phyloP scores from a whole-genome alignment of 2,113 vertebrate genomes.

The Pseudolaguvia tuberculata region DNA sequence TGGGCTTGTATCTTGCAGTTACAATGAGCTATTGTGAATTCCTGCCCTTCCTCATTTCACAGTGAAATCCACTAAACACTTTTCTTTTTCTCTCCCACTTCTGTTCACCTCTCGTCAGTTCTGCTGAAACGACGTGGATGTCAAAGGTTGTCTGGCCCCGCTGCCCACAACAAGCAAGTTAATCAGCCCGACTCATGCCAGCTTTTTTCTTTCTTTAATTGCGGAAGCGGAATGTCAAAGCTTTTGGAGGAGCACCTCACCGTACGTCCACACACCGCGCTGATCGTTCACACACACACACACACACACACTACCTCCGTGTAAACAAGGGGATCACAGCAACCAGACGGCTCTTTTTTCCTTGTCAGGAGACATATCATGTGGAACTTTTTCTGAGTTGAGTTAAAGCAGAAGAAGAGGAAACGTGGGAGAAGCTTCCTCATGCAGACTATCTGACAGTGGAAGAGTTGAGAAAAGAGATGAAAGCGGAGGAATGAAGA shows the following conservation, averaged over 20 bases:
- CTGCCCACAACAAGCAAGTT: constrained; percentile 84
- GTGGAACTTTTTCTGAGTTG: constrained; percentile 43
- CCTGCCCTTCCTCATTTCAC: constrained; percentile 46
- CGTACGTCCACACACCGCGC: constrained; percentile 36
- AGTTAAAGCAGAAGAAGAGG: constrained; percentile 22
- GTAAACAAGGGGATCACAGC: constrained; percentile 38
- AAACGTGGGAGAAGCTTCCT: constrained; percentile 6
- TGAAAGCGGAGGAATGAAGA: constrained; percentile 27
- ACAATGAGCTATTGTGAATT: constrained; percentile 87
- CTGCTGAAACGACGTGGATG: constrained; percentile 63
- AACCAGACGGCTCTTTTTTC: constrained; percentile 32
- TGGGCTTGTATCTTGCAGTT: constrained; percentile 70
- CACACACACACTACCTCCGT: constrained; percentile 40
- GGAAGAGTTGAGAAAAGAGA: constrained; percentile 26
- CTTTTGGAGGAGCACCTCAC: constrained; percentile 44
- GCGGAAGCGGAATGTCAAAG: constrained; percentile 51
- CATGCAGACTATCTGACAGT: constrained; percentile 20
- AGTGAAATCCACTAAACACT: constrained; percentile 46
- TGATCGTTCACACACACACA: constrained; percentile 13
- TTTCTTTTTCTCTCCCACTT: constrained; percentile 29
- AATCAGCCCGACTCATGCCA: constrained; percentile 60
- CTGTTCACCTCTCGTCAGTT: constrained; percentile 42
- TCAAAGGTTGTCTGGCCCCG: constrained; percentile 91
- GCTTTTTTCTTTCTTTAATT: constrained; percentile 53
- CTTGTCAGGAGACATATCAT: constrained; percentile 32